Conservation (phyloP, 92 coral and sea anemone species). For the Actinostola sp. region DNA sequence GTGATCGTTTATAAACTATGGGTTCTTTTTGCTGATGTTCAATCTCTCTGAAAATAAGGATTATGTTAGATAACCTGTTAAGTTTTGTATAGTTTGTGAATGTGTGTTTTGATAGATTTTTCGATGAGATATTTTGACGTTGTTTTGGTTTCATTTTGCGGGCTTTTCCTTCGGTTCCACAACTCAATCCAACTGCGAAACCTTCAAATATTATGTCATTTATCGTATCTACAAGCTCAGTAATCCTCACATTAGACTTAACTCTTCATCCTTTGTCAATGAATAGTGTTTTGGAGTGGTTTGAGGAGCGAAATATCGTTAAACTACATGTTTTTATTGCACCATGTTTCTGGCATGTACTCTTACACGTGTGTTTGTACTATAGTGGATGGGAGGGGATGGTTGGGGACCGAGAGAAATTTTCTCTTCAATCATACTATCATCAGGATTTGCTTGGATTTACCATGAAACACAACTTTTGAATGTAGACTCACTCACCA, state of each 20-base stretch:
- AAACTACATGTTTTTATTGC: not conserved
- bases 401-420: not conserved
- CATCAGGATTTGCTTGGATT: not conserved
- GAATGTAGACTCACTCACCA: no score
- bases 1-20: no score
- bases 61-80: no score
- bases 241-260: not conserved
- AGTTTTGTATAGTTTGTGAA: no score
- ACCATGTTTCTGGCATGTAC: slow-evolving; percentile 9
- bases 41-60: no score
- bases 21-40: no score
- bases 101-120: slow-evolving; percentile 5
- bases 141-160: slow-evolving; percentile 41
- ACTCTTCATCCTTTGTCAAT: not conserved
- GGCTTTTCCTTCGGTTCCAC: slow-evolving; percentile 41
- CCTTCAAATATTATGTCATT: not conserved
- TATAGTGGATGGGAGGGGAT: not conserved
- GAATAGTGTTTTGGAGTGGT: not conserved
- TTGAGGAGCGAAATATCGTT: not conserved
- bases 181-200: not conserved
- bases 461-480: not conserved
- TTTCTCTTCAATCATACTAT: no score
- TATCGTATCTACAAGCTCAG: not conserved
- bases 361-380: slow-evolving; percentile 12
- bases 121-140: not conserved